A percentile compares a stretch with the other conserved stretches of the same genome.
Evolutionary conservation across 2,888 invertebrate genomes (phyloP).

Genomic region (Cephus spinipes): DNA sequence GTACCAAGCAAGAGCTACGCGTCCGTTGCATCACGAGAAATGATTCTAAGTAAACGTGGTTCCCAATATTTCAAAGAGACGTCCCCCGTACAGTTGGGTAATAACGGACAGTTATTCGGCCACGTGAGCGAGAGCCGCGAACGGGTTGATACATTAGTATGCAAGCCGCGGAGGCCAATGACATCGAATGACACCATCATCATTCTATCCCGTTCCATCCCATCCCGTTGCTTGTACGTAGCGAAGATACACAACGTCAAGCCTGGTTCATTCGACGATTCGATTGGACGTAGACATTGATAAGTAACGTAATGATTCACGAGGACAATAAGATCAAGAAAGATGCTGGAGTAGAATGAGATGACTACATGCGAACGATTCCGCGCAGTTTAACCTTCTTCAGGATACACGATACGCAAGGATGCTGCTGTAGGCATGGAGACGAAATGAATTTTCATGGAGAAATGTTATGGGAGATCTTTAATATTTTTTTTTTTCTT

Average conservation of each 20-base stretch:
- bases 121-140: slow-evolving; percentile 26
- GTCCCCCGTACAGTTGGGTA: slow-evolving; percentile 13
- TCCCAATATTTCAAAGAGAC: too few relatives aligned
- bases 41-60: too few relatives aligned
- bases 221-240: slow-evolving; percentile 13
- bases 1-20: too few relatives aligned
- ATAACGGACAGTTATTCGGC: slow-evolving; percentile 25
- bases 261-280: not conserved
- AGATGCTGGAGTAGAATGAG: not conserved
- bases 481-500: not conserved
- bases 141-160: slow-evolving; percentile 45
- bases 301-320: not conserved
- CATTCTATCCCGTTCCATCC: slow-evolving; percentile 18
- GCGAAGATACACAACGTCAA: not conserved
- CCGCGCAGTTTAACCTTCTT: not conserved
- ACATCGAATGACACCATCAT: slow-evolving; percentile 53
- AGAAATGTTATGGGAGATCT: not conserved
- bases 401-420: not conserved
- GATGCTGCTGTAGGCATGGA: not conserved
- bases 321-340: not conserved
- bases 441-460: not conserved
- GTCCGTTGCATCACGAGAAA: too few relatives aligned
- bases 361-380: not conserved
- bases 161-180: slow-evolving; percentile 54
- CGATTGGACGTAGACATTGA: not conserved